Conservation (phyloP, 2,888 invertebrate genomes). For the Epirrhoe alternata region DNA sequence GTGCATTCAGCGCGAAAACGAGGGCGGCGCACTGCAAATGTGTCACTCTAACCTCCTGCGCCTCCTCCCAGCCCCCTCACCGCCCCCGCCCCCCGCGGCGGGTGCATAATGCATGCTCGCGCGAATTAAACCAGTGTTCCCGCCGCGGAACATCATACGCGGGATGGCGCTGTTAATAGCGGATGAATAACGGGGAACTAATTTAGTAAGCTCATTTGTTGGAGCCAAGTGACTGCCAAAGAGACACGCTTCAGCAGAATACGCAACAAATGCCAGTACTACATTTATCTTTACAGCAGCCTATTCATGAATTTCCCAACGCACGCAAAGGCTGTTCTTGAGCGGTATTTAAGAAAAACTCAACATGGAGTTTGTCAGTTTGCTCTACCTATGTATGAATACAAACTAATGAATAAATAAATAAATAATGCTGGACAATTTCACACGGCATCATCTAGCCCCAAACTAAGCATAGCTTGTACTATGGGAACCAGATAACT, state of each 20-base stretch:
- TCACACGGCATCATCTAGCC: no score
- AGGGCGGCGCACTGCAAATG: conserved; percentile 52
- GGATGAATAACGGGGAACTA: conserved; percentile 10
- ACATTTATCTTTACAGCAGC: not conserved
- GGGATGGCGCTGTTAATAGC: conserved; percentile 8
- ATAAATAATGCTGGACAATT: no score
- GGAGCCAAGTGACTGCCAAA: not conserved
- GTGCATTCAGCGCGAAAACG: conserved; percentile 49
- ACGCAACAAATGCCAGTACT: not conserved
- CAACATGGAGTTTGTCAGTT: no score
- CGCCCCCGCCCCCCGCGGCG: conserved; percentile 5
- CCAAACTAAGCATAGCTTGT: no score
- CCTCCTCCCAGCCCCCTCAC: conserved; percentile 2
- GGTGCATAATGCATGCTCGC: conserved; percentile 48
- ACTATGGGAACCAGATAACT: no score
- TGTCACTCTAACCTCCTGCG: conserved; percentile 43
- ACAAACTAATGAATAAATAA: no score
- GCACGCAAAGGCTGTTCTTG: not conserved
- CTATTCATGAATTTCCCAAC: not conserved
- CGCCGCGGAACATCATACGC: conserved; percentile 27
- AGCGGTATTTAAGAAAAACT: not conserved
- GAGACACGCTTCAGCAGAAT: not conserved
- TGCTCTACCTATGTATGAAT: not conserved
- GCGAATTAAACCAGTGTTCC: conserved; percentile 42
- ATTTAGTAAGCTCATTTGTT: conserved; percentile 35